These are phyloP conservation scores for Parochlus steinenii DNA, from an alignment of 2,888 invertebrate species.

Conservation along the genomic window DNA sequence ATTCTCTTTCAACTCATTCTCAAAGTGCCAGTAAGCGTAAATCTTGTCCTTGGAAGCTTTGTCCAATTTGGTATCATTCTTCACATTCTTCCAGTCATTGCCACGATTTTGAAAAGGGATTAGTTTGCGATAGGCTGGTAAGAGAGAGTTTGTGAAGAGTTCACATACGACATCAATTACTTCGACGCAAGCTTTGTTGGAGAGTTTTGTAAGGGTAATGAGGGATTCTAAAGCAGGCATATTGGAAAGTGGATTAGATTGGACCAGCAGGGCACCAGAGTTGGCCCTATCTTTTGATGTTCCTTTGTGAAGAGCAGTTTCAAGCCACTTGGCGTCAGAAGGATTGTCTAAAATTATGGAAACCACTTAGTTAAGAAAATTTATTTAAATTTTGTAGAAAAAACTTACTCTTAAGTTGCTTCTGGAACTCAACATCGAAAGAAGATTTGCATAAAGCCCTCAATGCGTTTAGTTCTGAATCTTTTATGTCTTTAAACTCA, in stretches of 20 bases:
- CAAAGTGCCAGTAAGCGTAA: slow-evolving; percentile 72
- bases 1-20: slow-evolving; percentile 66
- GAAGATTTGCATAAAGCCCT: slow-evolving; percentile 23
- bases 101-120: slow-evolving; percentile 24
- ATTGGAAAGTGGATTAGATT: slow-evolving; percentile 28
- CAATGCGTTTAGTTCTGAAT: slow-evolving; percentile 25
- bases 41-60: slow-evolving; percentile 46
- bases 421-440: slow-evolving; percentile 22
- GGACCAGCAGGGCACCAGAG: slow-evolving; percentile 28
- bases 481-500: slow-evolving; percentile 26
- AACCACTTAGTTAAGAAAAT: background rate
- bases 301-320: slow-evolving; percentile 29
- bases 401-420: slow-evolving; percentile 22
- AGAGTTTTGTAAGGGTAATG: slow-evolving; percentile 25
- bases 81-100: slow-evolving; percentile 26
- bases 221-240: slow-evolving; percentile 24
- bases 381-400: slow-evolving; percentile 6
- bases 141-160: slow-evolving; percentile 25
- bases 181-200: slow-evolving; percentile 27
- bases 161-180: slow-evolving; percentile 24
- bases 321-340: slow-evolving; percentile 27
- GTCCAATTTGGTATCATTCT: slow-evolving; percentile 24
- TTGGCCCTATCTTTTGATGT: slow-evolving; percentile 30
- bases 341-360: slow-evolving; percentile 23
- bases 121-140: slow-evolving; percentile 27